phyloP scores from a whole-genome alignment of 1,140 invertebrate species.

The Eupeodes corollae region DNA sequence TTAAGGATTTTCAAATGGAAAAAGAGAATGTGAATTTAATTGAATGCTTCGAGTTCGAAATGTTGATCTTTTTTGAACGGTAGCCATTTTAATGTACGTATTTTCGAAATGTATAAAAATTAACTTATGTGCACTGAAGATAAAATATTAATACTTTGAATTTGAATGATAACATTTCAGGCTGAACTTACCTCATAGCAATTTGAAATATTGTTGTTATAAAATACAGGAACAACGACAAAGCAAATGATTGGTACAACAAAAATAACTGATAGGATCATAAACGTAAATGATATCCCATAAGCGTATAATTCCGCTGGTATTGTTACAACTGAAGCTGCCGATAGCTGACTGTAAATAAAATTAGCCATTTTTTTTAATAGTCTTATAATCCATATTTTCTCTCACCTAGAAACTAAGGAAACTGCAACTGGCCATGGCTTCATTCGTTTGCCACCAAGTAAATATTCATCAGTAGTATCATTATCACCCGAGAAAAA shows the following conservation, averaged over 20 bases:
- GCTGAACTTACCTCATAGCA: constrained; percentile 59
- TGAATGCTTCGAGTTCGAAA: no score
- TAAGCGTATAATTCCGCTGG: constrained; percentile 72
- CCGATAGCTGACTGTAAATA: constrained; percentile 60
- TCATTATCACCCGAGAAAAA: constrained; percentile 43
- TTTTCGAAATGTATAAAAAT: no score
- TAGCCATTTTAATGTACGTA: no score
- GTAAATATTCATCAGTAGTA: constrained; percentile 46
- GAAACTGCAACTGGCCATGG: constrained; percentile 54
- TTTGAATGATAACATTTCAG: neutral
- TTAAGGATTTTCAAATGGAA: no score
- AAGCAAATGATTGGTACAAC: constrained; percentile 55
- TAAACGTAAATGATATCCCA: constrained; percentile 55
- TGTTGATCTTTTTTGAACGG: no score
- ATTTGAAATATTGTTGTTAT: constrained; percentile 65
- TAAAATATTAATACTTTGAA: neutral
- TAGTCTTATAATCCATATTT: neutral
- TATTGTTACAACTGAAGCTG: constrained; percentile 63
- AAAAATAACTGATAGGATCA: constrained; percentile 48
- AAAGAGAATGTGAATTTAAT: no score
- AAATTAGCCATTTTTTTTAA: no score
- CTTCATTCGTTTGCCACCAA: constrained; percentile 52
- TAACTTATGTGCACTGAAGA: no score
- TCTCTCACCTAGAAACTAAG: constrained; percentile 46
- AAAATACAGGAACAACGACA: constrained; percentile 76